Conservation (phyloP, 2,888 invertebrate genomes). For the Ormyrus nitidulus region DNA sequence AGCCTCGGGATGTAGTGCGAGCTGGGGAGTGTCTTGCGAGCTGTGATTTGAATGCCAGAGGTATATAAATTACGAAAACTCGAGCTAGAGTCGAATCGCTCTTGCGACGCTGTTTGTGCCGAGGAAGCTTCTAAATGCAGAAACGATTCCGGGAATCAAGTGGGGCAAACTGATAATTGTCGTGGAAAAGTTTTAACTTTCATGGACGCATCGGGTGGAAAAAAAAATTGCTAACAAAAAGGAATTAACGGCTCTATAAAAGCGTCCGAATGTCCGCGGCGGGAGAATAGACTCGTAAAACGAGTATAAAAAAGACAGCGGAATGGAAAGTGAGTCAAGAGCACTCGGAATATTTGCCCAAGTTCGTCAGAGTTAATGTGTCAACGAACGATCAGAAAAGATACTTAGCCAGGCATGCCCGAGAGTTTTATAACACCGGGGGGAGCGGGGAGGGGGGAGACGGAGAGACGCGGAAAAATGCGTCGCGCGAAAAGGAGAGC, state of each 20-base stretch:
- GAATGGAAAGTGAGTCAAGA: conserved; percentile 27
- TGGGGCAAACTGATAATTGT: no score
- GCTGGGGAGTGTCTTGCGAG: no score
- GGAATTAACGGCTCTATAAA: background rate
- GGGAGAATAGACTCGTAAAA: background rate
- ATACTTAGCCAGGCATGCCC: conserved; percentile 2
- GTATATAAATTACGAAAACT: no score
- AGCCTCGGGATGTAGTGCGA: no score
- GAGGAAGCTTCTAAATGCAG: no score
- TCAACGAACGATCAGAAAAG: conserved; percentile 26
- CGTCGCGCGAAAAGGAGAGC: conserved; percentile 6
- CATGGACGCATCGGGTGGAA: no score
- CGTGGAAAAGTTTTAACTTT: no score
- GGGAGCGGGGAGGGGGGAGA: conserved; percentile 9
- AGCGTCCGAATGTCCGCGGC: background rate
- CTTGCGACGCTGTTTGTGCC: no score
- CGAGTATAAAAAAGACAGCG: conserved; percentile 1
- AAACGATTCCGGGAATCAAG: no score
- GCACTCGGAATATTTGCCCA: conserved; percentile 24
- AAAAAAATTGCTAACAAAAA: background rate
- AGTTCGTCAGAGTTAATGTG: conserved; percentile 22
- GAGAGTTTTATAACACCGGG: background rate
- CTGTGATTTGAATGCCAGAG: no score
- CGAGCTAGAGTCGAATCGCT: no score
- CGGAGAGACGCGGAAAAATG: conserved; percentile 14